Conservation (phyloP, 2,888 invertebrate genomes). For the Uloborus plumipes region DNA sequence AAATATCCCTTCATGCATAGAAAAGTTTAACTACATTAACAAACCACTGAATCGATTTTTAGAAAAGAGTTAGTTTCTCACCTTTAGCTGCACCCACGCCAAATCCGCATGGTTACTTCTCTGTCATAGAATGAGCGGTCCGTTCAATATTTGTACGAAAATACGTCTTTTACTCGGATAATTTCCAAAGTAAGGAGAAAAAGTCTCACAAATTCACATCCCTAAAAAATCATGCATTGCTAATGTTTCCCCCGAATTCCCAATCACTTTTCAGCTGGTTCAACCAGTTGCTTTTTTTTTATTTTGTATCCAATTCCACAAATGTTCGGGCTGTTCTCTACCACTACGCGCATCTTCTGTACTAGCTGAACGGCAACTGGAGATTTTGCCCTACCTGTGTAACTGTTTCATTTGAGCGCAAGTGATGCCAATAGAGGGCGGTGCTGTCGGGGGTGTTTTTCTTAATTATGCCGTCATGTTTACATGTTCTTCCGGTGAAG, state of each 20-base stretch:
- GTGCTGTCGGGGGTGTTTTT: conserved; percentile 46
- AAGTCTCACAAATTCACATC: not conserved
- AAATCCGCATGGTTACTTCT: conserved; percentile 52
- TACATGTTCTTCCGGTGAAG: too few relatives aligned
- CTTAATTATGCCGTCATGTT: not conserved
- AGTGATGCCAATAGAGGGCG: conserved; percentile 43
- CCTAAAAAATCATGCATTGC: too few relatives aligned
- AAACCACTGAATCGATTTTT: conserved; percentile 8
- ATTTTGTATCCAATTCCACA: not conserved
- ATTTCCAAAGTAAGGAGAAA: not conserved
- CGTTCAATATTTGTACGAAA: conserved; percentile 35
- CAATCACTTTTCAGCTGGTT: not conserved
- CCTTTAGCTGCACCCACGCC: conserved; percentile 39
- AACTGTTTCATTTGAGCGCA: conserved; percentile 36
- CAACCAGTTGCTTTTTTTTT: not conserved
- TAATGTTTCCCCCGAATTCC: not conserved
- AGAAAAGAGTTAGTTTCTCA: conserved; percentile 31
- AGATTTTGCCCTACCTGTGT: conserved; percentile 39
- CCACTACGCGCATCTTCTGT: conserved; percentile 7
- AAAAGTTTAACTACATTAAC: not conserved
- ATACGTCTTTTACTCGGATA: conserved; percentile 2
- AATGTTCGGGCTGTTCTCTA: not conserved
- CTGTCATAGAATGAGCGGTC: conserved; percentile 25
- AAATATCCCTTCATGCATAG: too few relatives aligned
- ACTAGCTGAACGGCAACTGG: conserved; percentile 36